Percentiles rank a stretch among this genome's conserved stretches.
phyloP scores from a whole-genome alignment of 2,113 vertebrate species.

The Rattus rattus region DNA sequence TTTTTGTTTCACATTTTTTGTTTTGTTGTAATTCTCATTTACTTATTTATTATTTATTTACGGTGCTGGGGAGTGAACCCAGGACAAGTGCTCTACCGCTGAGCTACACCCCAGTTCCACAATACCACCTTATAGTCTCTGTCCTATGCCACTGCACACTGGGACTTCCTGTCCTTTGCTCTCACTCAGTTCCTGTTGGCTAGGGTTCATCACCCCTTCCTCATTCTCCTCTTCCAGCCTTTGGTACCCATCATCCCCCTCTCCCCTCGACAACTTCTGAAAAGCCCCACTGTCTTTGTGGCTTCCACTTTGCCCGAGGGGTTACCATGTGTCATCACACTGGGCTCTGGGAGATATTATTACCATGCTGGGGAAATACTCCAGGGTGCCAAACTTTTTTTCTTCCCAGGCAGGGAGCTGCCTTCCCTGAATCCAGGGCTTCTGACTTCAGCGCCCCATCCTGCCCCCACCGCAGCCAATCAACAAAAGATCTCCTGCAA shows the following conservation, averaged over 20 bases:
- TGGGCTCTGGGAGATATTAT: not conserved
- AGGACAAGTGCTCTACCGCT: not conserved
- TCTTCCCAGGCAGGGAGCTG: constrained; percentile 58
- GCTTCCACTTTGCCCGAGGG: constrained; percentile 7
- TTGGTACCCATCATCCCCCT: not conserved
- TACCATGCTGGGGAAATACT: constrained; percentile 43
- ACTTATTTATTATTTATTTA: too few species aligned
- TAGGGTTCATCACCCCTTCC: not conserved
- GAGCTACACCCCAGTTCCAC: not conserved
- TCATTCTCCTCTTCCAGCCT: not conserved
- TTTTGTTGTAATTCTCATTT: not conserved
- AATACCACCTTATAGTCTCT: not conserved
- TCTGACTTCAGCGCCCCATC: constrained; percentile 71
- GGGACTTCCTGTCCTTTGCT: not conserved
- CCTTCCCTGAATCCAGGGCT: constrained; percentile 77
- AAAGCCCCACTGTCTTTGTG: not conserved
- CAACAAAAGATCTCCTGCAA: constrained; percentile 55
- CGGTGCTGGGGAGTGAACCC: not conserved
- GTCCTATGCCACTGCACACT: too few species aligned
- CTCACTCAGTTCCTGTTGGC: not conserved
- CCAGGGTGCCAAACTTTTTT: not conserved
- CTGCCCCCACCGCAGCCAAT: constrained; percentile 37
- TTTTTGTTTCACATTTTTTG: not conserved
- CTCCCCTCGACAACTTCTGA: not conserved
- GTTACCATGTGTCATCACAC: not conserved